A percentile compares a stretch with the other conserved stretches of the same genome.
Conservation (phyloP, 2,113 vertebrate genomes). For the Dascyllus trimaculatus region DNA sequence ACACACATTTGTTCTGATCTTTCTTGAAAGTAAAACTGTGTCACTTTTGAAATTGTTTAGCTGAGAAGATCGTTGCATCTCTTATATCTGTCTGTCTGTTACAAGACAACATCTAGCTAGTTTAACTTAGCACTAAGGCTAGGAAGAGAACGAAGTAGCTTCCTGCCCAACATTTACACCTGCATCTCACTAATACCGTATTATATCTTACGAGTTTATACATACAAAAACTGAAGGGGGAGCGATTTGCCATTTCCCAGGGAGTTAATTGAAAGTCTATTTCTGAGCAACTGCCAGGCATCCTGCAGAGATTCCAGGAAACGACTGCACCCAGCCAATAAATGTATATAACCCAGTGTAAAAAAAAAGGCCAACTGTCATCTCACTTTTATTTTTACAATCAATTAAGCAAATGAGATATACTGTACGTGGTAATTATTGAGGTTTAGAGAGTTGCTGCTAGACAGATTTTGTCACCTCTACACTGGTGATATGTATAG, state of each 20-base stretch:
- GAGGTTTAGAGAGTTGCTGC: conserved; percentile 19
- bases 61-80: not conserved
- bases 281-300: conserved; percentile 14
- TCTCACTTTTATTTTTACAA: not conserved
- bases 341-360: conserved; percentile 2
- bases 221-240: not conserved
- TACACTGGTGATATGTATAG: not conserved
- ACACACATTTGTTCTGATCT: too few relatives aligned
- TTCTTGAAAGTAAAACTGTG: not conserved
- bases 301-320: conserved; percentile 5
- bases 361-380: conserved; percentile 18
- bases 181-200: too few relatives aligned
- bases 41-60: not conserved
- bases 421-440: not conserved
- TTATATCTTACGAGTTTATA: not conserved
- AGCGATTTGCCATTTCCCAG: conserved; percentile 3
- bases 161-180: too few relatives aligned
- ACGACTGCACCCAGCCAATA: not conserved
- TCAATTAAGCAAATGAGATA: too few relatives aligned
- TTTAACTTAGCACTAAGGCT: not conserved
- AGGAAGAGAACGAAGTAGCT: not conserved
- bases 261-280: conserved; percentile 1
- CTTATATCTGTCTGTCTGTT: not conserved
- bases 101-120: not conserved
- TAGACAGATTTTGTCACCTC: not conserved